Evolutionary conservation across 2,888 invertebrate genomes (phyloP), one percentile per base, ranked within the genome.

Genomic region (Lepetodrilus schrolli): DNA sequence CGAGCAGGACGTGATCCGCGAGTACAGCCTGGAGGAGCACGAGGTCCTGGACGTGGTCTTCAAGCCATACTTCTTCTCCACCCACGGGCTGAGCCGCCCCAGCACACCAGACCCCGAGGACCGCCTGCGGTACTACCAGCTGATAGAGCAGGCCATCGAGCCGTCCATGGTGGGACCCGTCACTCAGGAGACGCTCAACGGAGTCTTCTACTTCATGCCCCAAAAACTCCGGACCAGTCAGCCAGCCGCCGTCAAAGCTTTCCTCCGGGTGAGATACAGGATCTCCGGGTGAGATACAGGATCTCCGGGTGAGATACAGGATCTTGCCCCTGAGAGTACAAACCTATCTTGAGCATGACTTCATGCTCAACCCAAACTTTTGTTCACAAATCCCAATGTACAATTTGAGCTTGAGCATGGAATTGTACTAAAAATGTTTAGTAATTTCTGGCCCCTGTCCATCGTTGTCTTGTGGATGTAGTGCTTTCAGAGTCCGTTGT

Each of bases 31-130:
- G 38, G 73, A 68, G n/a, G 68, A 68, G 26, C 26, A n/a, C 23
- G 73, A 73, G n/a, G 86, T 84, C 13, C 82, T 90, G 5, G 79
- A 81, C 23, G 87, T 90, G 10, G 76, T 79, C 49, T 90, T 90
- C 76, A 88, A 88, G n/a, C 88, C 89, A 13, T 89, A 82, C 79
- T 88, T 86, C 72, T 83, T 76, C 79, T 90, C 90, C 10, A 90
- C 90, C 3, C 82, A 84, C 70, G 90, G 90, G 4, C 79, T 90
- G 37, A 87, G 90, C 0, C 81, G 90, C 20, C 87, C 90, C 0
- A 83, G 83, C 51, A 84, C 88, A 0, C 90, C 90, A 0, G 72
- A 74, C 3, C 82, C 82, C 13, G 76, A 84, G 4, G 82, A 89
- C 73, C 78, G 69, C 66, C 71, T 74, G 34, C 86, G 90, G 72